Base-by-base conservation (phyloP, 2,113 vertebrate species). In the Vicugna pacos region DNA sequence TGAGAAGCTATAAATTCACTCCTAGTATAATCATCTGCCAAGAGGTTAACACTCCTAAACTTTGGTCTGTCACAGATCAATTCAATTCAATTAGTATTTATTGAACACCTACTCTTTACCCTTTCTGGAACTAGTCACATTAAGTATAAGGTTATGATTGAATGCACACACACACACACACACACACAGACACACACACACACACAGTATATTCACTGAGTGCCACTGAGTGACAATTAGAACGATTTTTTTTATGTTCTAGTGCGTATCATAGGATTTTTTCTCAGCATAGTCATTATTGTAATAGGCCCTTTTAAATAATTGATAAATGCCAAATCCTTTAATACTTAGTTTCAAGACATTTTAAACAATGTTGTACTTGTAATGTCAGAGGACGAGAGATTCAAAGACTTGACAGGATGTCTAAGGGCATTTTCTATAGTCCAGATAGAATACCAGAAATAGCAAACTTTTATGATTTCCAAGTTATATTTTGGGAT, bases 271-370 rank as follows among this genome's bases (percentile, higher is more conserved):
- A 5, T 94, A 79, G 15, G n/a, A 93, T 73, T 95, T 97, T 67
- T 92, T 93, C 97, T 96, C 80, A 98, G 91, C 87, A 91, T 96
- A 91, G 30, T 91, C 94, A 97, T 97, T 98, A 97, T 97, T 98
- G 42, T 97, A 98, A 95, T 97, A 98, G 91, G 70, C 92, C 70
- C 86, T 89, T 91, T 87, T 98, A 91, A 97, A 97, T 96, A 94
- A 97, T 92, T 97, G 58, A 97, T 94, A 97, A 98, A 97, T 96
- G 92, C 32, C 94, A 95, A 95, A 65, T 82, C 38, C 20, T 88
- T 95, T 95, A 85, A 82, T 85, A 94, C 15, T 48, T 96, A 70
- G 56, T 94, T 97, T 95, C 32, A 96, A 94, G 82, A 84, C 38
- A 94, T 98, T 97, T 98, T 96, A 82, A 94, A 79, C 77, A 96